Conservation (phyloP, 2,797 vertebrate genomes). For the Spondyliosoma cantharus region DNA sequence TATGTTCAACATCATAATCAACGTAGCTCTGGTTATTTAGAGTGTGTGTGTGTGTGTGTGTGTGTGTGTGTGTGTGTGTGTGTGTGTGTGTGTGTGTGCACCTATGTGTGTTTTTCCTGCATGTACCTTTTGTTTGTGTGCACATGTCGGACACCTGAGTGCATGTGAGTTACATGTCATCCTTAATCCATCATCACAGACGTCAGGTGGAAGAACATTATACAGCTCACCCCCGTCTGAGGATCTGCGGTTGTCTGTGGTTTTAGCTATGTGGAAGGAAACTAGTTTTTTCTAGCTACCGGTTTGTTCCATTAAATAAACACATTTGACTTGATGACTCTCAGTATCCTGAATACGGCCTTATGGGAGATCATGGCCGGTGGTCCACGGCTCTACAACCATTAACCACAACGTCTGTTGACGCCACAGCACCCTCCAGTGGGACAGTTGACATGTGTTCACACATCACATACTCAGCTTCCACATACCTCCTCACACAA, state of each 20-base stretch:
- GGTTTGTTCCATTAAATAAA: constrained; percentile 67
- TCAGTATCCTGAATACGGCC: constrained; percentile 42
- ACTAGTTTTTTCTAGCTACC: constrained; percentile 36
- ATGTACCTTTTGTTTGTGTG: constrained; percentile 62
- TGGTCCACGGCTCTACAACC: constrained; percentile 58
- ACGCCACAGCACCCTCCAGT: constrained; percentile 59
- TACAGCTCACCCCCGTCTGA: constrained; percentile 30
- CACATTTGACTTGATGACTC: constrained; percentile 51
- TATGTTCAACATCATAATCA: constrained; percentile 22
- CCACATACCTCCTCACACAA: constrained; percentile 51
- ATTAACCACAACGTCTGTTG: constrained; percentile 49
- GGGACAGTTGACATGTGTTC: constrained; percentile 55
- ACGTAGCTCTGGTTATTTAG: constrained; percentile 19
- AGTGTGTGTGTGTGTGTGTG: constrained; percentile 22
- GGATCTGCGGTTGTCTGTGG: constrained; percentile 38
- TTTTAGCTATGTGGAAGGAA: constrained; percentile 47
- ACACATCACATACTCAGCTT: constrained; percentile 46
- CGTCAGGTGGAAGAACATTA: constrained; percentile 1
- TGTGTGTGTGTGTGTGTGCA: constrained; percentile 8
- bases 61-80: constrained; percentile 22
- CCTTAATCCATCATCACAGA: constrained; percentile 58
- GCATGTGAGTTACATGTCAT: constrained; percentile 51
- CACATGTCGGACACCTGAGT: constrained; percentile 42
- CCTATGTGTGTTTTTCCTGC: constrained; percentile 34
- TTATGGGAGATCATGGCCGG: constrained; percentile 59